Evolutionary conservation across 1,140 invertebrate species (phyloP), one percentile per base, ranked within the genome.

Genomic region (Drosophila parvula): DNA sequence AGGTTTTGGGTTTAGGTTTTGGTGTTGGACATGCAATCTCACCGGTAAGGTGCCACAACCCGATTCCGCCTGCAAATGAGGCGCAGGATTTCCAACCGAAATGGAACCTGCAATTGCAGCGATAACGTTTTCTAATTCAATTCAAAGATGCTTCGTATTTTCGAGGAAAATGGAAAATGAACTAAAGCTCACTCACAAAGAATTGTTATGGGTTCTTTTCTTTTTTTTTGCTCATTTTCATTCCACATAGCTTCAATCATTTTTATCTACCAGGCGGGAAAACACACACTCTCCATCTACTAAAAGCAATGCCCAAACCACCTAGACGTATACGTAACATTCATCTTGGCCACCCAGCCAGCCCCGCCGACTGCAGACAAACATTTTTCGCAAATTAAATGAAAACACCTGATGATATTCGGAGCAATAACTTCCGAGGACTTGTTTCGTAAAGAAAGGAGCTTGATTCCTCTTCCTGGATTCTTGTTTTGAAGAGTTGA

Each of bases 351-450:
- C 62, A 74, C 22, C 27, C 47, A 28, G 47, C 7, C 30, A 34
- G 4, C 11, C 4, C 47, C 41, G 34, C 40, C 44, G 61, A 40
- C 60, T 78, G 69, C 60, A 75, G 79, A 61, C 81, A 88, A 91
- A 90, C 90, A 89, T 85, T 89, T 91, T 79, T 89, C 74, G 74
- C 86, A 91, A 91, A 91, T 91, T 88, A 89, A 91, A 91, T 89
- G 90, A 91, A 91, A 91, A 91, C 90, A 91, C 82, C 90, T 90
- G 90, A 84, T 78, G 79, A 78, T 80, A 63, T 78, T 79, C 64
- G 57, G 47, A 69, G 55, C 78, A 36, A 57, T 75, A 56, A 75
- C 60, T 41, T 18, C 57, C 36, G 55, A n/a, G 36, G 45, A n/a
- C 28, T 50, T 50, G 51, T 22, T 32, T n/a, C 50, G 28, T 27